Evolutionary conservation across 2,888 invertebrate genomes (phyloP).

Genomic region (Epicampocera succincta): DNA sequence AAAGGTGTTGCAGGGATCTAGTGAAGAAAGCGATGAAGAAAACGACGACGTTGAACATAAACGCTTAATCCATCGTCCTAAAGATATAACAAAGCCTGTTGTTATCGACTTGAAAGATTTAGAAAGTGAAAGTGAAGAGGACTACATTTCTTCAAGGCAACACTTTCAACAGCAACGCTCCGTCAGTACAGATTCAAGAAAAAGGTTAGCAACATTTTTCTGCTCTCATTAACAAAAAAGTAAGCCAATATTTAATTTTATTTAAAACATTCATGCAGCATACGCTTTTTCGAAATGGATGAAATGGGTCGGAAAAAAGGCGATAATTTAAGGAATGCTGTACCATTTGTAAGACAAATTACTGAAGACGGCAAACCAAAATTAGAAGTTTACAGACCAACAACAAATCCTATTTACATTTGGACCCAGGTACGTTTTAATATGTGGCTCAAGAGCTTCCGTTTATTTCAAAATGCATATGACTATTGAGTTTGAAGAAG

Average conservation of each 20-base stretch:
- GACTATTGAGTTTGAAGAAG: not conserved
- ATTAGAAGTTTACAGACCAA: conserved; percentile 83
- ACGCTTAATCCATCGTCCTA: conserved; percentile 80
- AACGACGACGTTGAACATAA: conserved; percentile 80
- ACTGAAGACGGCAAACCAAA: conserved; percentile 85
- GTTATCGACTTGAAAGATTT: conserved; percentile 81
- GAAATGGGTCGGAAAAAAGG: conserved; percentile 84
- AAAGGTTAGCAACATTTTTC: conserved; percentile 79
- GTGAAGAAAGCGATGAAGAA: conserved; percentile 81
- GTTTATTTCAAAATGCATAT: not conserved
- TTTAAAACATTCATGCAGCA: conserved; percentile 72
- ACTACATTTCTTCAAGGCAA: conserved; percentile 84
- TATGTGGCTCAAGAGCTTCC: not conserved
- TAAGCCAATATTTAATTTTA: not conserved
- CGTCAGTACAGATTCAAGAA: conserved; percentile 85
- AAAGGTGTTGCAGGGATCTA: conserved; percentile 79
- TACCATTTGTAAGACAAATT: conserved; percentile 85
- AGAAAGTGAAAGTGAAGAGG: conserved; percentile 81
- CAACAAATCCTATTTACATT: conserved; percentile 83
- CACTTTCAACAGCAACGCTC: conserved; percentile 85
- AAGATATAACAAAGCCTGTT: conserved; percentile 81
- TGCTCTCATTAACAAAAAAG: not conserved
- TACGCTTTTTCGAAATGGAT: conserved; percentile 84
- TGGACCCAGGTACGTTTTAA: conserved; percentile 81
- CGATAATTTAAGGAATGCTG: conserved; percentile 84